Evolutionary conservation across 2,888 invertebrate genomes (phyloP), one percentile per base, ranked within the genome.

Genomic region (Graphium colonna): DNA sequence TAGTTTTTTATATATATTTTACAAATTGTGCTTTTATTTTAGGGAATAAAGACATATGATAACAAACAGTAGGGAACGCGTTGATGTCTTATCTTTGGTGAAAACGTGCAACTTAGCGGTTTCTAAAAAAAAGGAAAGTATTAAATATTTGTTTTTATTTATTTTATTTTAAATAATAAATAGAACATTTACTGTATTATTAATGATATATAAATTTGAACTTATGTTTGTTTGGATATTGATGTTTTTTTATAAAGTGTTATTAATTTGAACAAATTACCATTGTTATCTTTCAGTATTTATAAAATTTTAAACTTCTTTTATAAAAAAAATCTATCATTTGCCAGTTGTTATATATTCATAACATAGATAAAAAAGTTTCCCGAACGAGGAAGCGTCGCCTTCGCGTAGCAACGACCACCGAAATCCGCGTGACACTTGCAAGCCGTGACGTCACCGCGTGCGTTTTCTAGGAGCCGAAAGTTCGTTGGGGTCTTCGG

Each of bases 61-160:
- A 16, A 17, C 10, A 17, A 21, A 42, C 17, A 42, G 21, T 42
- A 33, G 21, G 2, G 13, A 50, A 45, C 61, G 52, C 62, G 62
- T 62, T 60, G 62, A 62, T 57, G 58, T 62, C 62, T 62, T 59
- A 60, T 59, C 21, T 52, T 46, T 38, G 21, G 17, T 7, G 1
- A 1, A 46, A 13, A 5, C 1, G 28, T 33, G n/a, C 18, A 13
- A 28, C n/a, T n/a, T n/a, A 28, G 12, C 3, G 16, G 10, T 28
- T 40, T 40, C 13, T 33, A 16, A 21, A 21, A 21, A 3, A 21
- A 21, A 3, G 21, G 5, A 21, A 21, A 21, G 21, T 7, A 26
- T 13, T 13, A 12, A 8, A 1, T 28, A 15, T 8, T 31, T 21
- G 5, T 21, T 3, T n/a, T 1, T 4, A 12, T 42, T n/a, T 42